Percentiles rank a stretch among this genome's conserved stretches.
Evolutionary conservation across 2,888 invertebrate species (phyloP).

Genomic region (Tetrapedia diversipes): DNA sequence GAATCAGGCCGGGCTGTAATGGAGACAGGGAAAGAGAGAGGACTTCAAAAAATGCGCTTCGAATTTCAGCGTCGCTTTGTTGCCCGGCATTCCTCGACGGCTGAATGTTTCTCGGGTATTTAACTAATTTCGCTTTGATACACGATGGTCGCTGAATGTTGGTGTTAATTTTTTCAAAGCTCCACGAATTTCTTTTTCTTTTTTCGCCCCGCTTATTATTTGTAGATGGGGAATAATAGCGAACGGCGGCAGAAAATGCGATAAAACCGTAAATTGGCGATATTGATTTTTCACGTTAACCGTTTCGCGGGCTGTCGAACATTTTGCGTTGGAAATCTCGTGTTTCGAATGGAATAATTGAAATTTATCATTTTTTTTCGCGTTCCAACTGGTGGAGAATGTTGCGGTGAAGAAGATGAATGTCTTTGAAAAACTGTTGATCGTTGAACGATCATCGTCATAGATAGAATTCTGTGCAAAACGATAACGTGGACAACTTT

Average conservation of each 20-base stretch:
- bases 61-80: constrained; percentile 11
- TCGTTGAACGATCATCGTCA: no score
- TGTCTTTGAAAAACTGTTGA: no score
- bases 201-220: background rate
- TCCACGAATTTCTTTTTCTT: background rate
- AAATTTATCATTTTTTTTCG: no score
- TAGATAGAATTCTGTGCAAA: background rate
- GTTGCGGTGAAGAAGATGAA: no score
- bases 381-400: no score
- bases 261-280: no score
- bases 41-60: constrained; percentile 12
- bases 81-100: background rate
- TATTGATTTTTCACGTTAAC: no score
- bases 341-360: no score
- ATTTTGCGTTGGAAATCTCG: no score
- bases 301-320: no score
- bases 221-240: no score
- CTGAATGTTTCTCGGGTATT: background rate
- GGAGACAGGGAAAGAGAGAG: background rate
- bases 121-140: constrained; percentile 18
- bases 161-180: background rate
- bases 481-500: background rate
- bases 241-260: no score
- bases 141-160: background rate
- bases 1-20: constrained; percentile 6